A percentile compares a stretch with the other conserved stretches of the same genome.
Evolutionary conservation across 2,888 invertebrate species (phyloP).

Genomic region (Tipula lateralis): DNA sequence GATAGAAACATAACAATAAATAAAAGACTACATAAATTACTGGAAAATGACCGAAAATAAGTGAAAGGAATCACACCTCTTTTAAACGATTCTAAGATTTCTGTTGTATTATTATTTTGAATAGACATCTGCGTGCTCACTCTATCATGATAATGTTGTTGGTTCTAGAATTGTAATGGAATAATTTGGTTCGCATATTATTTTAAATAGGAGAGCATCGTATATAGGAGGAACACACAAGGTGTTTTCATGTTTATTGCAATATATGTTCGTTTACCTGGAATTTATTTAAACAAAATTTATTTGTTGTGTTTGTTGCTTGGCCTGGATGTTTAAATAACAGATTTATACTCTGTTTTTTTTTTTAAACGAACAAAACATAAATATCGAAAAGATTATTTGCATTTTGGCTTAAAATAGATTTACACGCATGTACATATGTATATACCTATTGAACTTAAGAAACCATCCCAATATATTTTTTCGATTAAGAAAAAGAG

Average conservation of each 20-base stretch:
- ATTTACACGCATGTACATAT: not conserved
- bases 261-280: not conserved
- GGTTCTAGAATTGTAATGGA: not conserved
- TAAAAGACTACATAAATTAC: not conserved
- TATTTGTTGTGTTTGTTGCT: not conserved
- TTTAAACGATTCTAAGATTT: not conserved
- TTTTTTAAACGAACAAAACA: not conserved
- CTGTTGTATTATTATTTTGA: not conserved
- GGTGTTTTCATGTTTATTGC: not conserved
- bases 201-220: not conserved
- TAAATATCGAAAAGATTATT: not conserved
- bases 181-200: not conserved
- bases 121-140: not conserved
- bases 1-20: not conserved
- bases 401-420: conserved; percentile 8
- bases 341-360: not conserved
- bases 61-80: not conserved
- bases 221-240: not conserved
- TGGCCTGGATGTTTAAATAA: not conserved
- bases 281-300: not conserved
- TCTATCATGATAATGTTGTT: not conserved
- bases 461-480: not conserved
- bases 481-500: not conserved
- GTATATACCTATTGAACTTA: not conserved
- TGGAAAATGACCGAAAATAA: conserved; percentile 19